Percentiles rank a stretch among this genome's conserved stretches.
Evolutionary conservation across 2,888 invertebrate species (phyloP).

Genomic region (Opisthograptis luteolata): DNA sequence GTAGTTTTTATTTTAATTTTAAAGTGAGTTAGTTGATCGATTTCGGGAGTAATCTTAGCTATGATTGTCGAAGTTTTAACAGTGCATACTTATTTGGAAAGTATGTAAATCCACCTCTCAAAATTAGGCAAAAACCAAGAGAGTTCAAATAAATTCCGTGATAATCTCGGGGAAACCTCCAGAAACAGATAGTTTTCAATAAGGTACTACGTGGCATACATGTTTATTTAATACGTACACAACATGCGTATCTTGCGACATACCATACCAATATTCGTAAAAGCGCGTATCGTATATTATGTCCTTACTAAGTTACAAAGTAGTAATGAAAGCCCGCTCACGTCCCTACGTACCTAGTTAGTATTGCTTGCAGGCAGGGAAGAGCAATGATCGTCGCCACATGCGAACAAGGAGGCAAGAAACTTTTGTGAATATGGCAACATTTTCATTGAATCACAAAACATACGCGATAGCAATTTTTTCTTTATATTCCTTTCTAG

Average conservation of each 20-base stretch:
- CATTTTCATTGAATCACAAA: neutral
- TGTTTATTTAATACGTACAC: conserved; percentile 17
- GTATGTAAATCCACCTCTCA: too few species aligned
- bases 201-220: conserved; percentile 2
- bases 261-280: conserved; percentile 7
- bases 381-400: conserved; percentile 13
- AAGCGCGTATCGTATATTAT: conserved; percentile 24
- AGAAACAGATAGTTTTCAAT: too few species aligned
- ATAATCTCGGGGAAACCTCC: too few species aligned
- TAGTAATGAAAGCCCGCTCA: conserved; percentile 22
- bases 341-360: conserved; percentile 13
- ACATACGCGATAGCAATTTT: neutral
- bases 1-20: too few species aligned
- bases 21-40: too few species aligned
- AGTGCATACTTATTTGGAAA: too few species aligned
- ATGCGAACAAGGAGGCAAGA: conserved; percentile 3
- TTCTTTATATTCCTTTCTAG: too few species aligned
- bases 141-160: too few species aligned
- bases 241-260: too few species aligned
- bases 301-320: neutral
- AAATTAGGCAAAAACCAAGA: too few species aligned
- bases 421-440: conserved; percentile 1
- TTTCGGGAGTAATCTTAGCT: too few species aligned
- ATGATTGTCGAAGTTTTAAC: too few species aligned
- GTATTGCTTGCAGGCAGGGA: conserved; percentile 17